phyloP scores from a whole-genome alignment of 2,888 invertebrate species.

The Lycaena phlaeas region DNA sequence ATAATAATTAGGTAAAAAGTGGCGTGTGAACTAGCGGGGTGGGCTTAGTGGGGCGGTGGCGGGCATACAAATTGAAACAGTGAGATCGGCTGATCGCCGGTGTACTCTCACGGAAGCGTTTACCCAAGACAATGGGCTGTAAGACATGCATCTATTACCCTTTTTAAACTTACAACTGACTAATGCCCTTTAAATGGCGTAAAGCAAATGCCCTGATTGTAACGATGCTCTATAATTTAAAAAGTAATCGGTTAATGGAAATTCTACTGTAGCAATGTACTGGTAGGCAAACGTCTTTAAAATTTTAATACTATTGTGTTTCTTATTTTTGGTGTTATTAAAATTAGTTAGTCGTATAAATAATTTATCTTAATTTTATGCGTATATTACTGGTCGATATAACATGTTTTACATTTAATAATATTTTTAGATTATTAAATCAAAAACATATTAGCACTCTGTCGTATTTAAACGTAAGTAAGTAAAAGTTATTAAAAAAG shows the following conservation, averaged over 20 bases:
- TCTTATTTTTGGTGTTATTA: background rate
- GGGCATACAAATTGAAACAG: slow-evolving; percentile 31
- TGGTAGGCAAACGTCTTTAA: background rate
- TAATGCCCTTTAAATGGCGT: slow-evolving; percentile 43
- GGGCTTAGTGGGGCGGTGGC: slow-evolving; percentile 35
- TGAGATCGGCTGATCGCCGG: slow-evolving; percentile 25
- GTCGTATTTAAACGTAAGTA: too few relatives aligned
- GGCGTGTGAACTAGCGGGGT: slow-evolving; percentile 63
- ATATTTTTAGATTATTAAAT: too few relatives aligned
- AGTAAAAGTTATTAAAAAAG: too few relatives aligned
- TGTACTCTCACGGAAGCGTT: slow-evolving; percentile 67
- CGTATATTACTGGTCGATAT: too few relatives aligned
- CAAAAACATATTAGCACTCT: too few relatives aligned
- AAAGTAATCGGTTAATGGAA: slow-evolving; percentile 9
- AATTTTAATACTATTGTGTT: slow-evolving; percentile 3
- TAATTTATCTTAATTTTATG: too few relatives aligned
- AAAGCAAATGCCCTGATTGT: slow-evolving; percentile 30
- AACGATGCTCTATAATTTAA: slow-evolving; percentile 15
- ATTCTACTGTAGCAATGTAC: slow-evolving; percentile 5
- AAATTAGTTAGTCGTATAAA: too few relatives aligned
- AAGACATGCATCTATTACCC: slow-evolving; percentile 68
- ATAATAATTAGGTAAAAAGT: slow-evolving; percentile 61
- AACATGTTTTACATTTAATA: too few relatives aligned
- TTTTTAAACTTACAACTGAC: slow-evolving; percentile 46
- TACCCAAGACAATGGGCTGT: slow-evolving; percentile 64